Evolutionary conservation across 2,888 invertebrate genomes (phyloP).

Genomic region (Tuberolachnus salignus): DNA sequence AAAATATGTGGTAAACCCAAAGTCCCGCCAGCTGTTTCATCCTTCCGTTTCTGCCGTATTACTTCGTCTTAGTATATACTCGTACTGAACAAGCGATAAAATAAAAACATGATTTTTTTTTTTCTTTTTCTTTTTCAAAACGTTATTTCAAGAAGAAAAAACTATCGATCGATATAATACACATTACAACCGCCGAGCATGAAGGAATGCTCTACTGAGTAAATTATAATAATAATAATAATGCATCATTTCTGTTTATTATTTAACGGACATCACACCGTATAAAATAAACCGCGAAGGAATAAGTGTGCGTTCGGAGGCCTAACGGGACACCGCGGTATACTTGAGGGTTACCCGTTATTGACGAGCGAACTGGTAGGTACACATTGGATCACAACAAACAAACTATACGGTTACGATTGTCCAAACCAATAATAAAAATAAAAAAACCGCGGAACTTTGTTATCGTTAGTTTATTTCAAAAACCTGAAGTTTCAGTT

Average conservation of each 20-base stretch:
- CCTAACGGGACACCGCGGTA: slow-evolving; percentile 28
- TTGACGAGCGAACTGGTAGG: not conserved
- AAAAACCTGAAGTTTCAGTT: not conserved
- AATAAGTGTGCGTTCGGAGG: not conserved
- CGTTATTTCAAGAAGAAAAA: not conserved
- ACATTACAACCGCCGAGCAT: not conserved
- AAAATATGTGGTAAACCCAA: too few relatives aligned
- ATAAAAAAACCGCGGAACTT: too few relatives aligned
- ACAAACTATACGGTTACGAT: not conserved
- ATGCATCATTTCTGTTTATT: slow-evolving; percentile 13
- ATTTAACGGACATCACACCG: slow-evolving; percentile 29
- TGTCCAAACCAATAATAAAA: not conserved
- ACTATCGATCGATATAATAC: slow-evolving; percentile 5
- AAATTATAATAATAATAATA: slow-evolving; percentile 20
- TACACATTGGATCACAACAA: slow-evolving; percentile 22
- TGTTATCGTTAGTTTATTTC: too few relatives aligned
- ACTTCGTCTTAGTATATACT: too few relatives aligned
- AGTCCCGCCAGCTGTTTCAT: too few relatives aligned
- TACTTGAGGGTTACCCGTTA: slow-evolving; percentile 15
- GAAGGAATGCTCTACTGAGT: not conserved
- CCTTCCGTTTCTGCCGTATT: too few relatives aligned
- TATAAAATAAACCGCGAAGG: slow-evolving; percentile 23
- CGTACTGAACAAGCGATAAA: too few relatives aligned
- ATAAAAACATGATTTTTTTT: too few relatives aligned
- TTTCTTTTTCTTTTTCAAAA: not conserved